A percentile compares a stretch with the other conserved stretches of the same genome.
Evolutionary conservation across 2,797 vertebrate species (phyloP).

Genomic region (Myotis myotis): DNA sequence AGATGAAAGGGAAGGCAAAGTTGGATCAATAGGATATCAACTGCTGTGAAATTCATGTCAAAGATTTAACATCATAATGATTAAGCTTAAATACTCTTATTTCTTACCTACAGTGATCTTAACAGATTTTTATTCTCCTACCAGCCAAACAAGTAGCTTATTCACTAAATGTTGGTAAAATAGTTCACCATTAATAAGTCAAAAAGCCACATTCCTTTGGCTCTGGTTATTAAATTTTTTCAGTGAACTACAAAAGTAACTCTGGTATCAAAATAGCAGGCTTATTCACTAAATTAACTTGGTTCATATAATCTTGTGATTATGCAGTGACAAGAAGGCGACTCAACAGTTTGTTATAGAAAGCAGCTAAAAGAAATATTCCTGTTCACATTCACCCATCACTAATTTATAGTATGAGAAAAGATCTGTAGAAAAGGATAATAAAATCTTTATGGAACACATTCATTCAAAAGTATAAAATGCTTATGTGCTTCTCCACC

Average conservation of each 20-base stretch:
- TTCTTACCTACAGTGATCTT: not conserved
- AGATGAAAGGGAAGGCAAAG: not conserved
- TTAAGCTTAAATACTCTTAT: conserved; percentile 5
- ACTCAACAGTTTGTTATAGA: conserved; percentile 23
- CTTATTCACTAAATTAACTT: conserved; percentile 14
- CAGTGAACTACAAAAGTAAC: conserved; percentile 10
- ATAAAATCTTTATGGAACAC: not conserved
- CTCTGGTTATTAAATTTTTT: conserved; percentile 4
- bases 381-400: conserved; percentile 24
- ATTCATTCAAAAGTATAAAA: conserved; percentile 53
- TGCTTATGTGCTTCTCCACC: not conserved
- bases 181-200: not conserved
- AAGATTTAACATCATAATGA: conserved; percentile 3
- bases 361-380: conserved; percentile 40
- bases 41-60: conserved; percentile 36
- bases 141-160: conserved; percentile 1
- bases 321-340: not conserved
- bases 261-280: conserved; percentile 7
- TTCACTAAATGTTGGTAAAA: not conserved
- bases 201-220: conserved; percentile 8
- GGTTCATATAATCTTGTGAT: conserved; percentile 31
- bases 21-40: not conserved
- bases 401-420: not conserved
- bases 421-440: not conserved
- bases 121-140: conserved; percentile 30